Conservation (phyloP, 1,140 invertebrate species). For the Cydia amplana region DNA sequence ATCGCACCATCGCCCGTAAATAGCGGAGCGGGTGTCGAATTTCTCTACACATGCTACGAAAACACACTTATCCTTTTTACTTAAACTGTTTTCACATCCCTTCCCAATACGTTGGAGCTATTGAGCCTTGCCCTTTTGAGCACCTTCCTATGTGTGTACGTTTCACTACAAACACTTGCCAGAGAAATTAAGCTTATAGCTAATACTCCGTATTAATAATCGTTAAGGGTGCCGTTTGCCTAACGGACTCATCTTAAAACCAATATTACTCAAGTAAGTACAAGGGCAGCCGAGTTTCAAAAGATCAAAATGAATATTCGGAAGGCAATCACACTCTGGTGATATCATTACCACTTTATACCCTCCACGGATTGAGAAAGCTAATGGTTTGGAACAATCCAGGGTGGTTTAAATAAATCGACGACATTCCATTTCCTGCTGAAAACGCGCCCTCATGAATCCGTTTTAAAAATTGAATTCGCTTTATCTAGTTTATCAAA, state of each 20-base stretch:
- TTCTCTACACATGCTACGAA: conserved; percentile 67
- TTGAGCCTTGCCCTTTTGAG: conserved; percentile 56
- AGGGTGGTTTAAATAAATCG: conserved; percentile 71
- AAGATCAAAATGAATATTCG: conserved; percentile 31
- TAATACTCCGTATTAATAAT: neutral
- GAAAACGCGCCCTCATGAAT: conserved; percentile 56
- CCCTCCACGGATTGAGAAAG: conserved; percentile 69
- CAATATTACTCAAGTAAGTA: conserved; percentile 12
- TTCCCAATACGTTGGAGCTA: conserved; percentile 62
- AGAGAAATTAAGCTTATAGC: neutral
- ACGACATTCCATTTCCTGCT: conserved; percentile 67
- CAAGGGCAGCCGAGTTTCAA: conserved; percentile 3
- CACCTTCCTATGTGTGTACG: conserved; percentile 43
- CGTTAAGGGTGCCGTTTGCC: conserved; percentile 21
- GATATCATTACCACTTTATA: conserved; percentile 64
- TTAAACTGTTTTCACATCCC: conserved; percentile 67
- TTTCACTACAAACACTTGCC: conserved; percentile 32
- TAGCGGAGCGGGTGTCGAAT: conserved; percentile 70
- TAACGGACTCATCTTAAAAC: conserved; percentile 5
- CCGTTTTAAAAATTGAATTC: conserved; percentile 61
- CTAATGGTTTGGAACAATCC: conserved; percentile 70
- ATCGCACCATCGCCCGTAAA: conserved; percentile 74
- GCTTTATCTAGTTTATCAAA: conserved; percentile 47
- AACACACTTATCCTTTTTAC: conserved; percentile 75
- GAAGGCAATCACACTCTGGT: conserved; percentile 46